phyloP scores from a whole-genome alignment of 2,797 vertebrate species.

The Okamejei kenojei region DNA sequence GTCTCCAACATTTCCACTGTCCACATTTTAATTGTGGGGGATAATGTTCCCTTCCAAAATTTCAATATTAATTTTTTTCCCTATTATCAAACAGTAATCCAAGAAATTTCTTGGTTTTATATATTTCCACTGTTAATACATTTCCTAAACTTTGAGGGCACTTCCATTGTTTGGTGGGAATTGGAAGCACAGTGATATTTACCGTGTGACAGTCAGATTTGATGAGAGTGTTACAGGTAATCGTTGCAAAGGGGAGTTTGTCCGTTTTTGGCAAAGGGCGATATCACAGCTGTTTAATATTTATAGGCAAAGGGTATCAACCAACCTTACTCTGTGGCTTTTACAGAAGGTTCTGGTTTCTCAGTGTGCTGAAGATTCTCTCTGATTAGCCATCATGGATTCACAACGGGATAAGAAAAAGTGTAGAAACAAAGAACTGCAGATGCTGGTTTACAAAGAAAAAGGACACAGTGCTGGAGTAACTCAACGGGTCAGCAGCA shows the following conservation, averaged over 20 bases:
- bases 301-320: not conserved
- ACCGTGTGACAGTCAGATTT: not conserved
- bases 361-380: not conserved
- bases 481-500: too few species aligned
- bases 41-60: too few species aligned
- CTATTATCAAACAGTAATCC: too few species aligned
- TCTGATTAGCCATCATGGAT: not conserved
- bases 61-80: too few species aligned
- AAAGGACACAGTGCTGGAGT: too few species aligned
- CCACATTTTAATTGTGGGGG: too few species aligned
- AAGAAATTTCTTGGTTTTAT: too few species aligned
- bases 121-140: not conserved
- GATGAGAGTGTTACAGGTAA: not conserved
- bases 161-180: not conserved
- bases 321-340: not conserved
- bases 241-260: not conserved
- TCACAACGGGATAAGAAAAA: not conserved
- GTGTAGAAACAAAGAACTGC: too few species aligned
- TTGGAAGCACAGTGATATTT: not conserved
- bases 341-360: not conserved
- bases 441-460: too few species aligned
- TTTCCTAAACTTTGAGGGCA: not conserved
- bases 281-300: not conserved
- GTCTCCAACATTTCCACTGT: too few species aligned
- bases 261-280: not conserved